Base-by-base conservation (phyloP, 2,113 vertebrate species). In the Halcyon senegalensis region DNA sequence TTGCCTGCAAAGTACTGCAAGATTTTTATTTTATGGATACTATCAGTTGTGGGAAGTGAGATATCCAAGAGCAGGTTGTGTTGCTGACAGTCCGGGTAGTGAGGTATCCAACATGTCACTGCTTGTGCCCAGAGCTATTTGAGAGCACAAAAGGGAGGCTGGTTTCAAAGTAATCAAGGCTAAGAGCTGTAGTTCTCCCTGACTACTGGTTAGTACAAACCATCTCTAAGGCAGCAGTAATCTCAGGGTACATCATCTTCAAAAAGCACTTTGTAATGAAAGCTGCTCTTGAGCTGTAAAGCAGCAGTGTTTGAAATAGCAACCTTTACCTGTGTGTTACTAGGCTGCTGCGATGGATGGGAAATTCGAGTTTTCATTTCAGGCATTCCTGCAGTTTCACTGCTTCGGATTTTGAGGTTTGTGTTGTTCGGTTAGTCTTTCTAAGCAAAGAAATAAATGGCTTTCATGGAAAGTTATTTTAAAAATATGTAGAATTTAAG, bases 161-260 rank as follows among this genome's bases (percentile, higher is more conserved):
- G 56, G 35, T 72, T 96, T 89, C 93, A 69, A 68, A 44, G 77
- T 88, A 89, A 87, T 94, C 89, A 95, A 91, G 93, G 66, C 66
- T 60, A 51, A 82, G 58, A 94, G 77, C 53, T n/a, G 18, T 56
- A 91, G 69, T 48, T 96, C 77, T 94, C 76, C 64, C 35, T 72
- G 64, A 64, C 75, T 94, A 60, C 63, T 94, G 82, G 87, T 82
- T 96, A 79, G 86, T 33, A 55, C 44, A 76, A 85, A 67, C 74
- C 53, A 78, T 25, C 50, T 70, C 76, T 68, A 53, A 89, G 55
- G 59, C 73, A 77, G 83, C 50, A 62, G 69, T 51, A 86, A 89
- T 91, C 84, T 90, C 72, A 43, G 84, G 46, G 72, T 76, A 63
- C 35, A 82, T 21, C 81, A 76, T 41, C 85, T 88, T 85, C 91